A percentile compares a stretch with the other conserved stretches of the same genome.
These are phyloP conservation scores for Ceraclea dissimilis DNA, from an alignment of 2,888 invertebrate genomes.

Conservation along the genomic window DNA sequence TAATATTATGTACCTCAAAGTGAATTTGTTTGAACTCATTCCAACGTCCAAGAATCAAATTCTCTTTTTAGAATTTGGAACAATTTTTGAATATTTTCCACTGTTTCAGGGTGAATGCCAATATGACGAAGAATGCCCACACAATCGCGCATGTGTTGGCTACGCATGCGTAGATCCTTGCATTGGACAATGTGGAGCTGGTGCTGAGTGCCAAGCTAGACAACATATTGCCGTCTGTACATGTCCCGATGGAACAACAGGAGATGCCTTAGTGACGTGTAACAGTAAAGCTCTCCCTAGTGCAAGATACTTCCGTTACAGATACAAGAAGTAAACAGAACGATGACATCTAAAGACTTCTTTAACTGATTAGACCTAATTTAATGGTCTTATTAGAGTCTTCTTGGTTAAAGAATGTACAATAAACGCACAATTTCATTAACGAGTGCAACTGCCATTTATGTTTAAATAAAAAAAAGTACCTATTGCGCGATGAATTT, in stretches of 20 bases:
- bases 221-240: conserved; percentile 77
- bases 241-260: conserved; percentile 59
- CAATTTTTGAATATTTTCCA: too few relatives aligned
- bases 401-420: too few relatives aligned
- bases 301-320: conserved; percentile 39
- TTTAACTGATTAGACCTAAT: too few relatives aligned
- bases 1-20: too few relatives aligned
- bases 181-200: conserved; percentile 68
- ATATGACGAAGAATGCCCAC: conserved; percentile 66
- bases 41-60: too few relatives aligned
- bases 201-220: conserved; percentile 67
- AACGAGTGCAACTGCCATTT: too few relatives aligned
- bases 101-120: conserved; percentile 65
- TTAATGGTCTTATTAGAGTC: too few relatives aligned
- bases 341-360: not conserved
- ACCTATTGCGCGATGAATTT: too few relatives aligned
- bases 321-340: conserved; percentile 25
- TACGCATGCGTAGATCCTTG: conserved; percentile 70
- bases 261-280: conserved; percentile 54
- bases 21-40: too few relatives aligned
- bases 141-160: conserved; percentile 69
- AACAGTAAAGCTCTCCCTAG: conserved; percentile 39
- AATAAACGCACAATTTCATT: too few relatives aligned
- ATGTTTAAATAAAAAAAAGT: too few relatives aligned
- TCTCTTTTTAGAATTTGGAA: too few relatives aligned